These are phyloP conservation scores for Amblyornis subalaris DNA, from an alignment of 2,113 vertebrate genomes.

Conservation along the genomic window DNA sequence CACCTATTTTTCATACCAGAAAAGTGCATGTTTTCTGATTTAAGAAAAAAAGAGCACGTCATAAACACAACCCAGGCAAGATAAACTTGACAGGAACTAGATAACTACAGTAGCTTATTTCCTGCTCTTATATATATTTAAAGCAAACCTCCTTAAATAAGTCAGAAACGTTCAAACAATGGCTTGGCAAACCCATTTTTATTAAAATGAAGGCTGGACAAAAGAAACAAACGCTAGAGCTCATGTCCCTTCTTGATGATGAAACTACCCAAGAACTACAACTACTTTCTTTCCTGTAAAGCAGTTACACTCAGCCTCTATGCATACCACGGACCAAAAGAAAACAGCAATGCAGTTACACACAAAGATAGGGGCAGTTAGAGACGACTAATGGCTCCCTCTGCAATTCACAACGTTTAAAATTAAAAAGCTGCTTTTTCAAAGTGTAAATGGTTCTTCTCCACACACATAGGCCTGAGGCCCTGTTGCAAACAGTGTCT, in stretches of 20 bases:
- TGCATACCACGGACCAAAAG: background rate
- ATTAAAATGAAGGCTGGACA: background rate
- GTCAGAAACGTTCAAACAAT: background rate
- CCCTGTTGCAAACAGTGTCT: background rate
- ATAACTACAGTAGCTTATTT: background rate
- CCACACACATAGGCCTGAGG: too few relatives aligned
- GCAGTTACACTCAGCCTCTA: background rate
- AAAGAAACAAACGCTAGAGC: background rate
- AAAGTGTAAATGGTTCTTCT: background rate
- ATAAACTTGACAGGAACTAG: background rate
- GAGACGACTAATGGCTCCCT: slow-evolving; percentile 14
- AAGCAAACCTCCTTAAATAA: background rate
- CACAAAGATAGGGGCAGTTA: slow-evolving; percentile 23
- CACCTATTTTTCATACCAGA: background rate
- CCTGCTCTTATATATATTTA: background rate
- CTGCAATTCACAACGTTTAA: slow-evolving; percentile 49
- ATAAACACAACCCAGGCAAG: background rate
- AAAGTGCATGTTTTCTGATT: background rate
- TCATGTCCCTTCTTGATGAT: slow-evolving; percentile 37
- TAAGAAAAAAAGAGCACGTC: background rate
- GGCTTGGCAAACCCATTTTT: background rate
- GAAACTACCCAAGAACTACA: slow-evolving; percentile 36
- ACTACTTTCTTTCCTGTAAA: slow-evolving; percentile 42
- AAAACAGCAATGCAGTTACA: background rate
- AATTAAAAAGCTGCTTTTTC: slow-evolving; percentile 48